phyloP scores from a whole-genome alignment of 2,888 invertebrate genomes.

The Nomada fabriciana region DNA sequence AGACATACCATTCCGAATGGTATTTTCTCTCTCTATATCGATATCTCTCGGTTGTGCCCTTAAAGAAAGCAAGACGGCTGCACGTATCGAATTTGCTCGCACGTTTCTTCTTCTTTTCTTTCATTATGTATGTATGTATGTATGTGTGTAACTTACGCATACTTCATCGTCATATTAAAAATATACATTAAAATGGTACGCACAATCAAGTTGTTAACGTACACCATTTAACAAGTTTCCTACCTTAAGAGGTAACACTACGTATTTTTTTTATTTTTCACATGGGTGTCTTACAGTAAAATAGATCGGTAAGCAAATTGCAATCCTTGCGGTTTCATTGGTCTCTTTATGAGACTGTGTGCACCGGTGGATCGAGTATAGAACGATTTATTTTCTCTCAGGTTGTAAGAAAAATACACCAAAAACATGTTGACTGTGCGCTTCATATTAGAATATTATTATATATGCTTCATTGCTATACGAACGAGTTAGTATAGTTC shows the following conservation, averaged over 20 bases:
- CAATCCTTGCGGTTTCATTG: conserved; percentile 48
- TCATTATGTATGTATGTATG: conserved; percentile 45
- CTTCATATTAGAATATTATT: background rate
- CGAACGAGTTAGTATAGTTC: background rate
- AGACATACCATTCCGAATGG: background rate
- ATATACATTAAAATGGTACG: conserved; percentile 80
- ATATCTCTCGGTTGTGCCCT: conserved; percentile 66
- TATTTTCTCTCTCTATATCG: background rate
- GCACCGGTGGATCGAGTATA: conserved; percentile 42
- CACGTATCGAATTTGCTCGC: conserved; percentile 27
- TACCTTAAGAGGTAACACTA: conserved; percentile 62
- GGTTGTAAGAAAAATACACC: background rate
- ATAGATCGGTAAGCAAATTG: conserved; percentile 71
- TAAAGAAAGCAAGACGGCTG: conserved; percentile 50
- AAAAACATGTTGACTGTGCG: background rate
- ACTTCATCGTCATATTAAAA: conserved; percentile 78
- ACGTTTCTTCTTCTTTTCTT: conserved; percentile 12
- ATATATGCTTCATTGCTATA: conserved; percentile 10
- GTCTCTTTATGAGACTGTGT: conserved; percentile 15
- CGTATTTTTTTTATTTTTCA: conserved; percentile 35
- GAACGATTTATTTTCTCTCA: conserved; percentile 21
- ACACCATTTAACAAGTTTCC: conserved; percentile 70
- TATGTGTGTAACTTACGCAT: conserved; percentile 72
- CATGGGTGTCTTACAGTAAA: conserved; percentile 62
- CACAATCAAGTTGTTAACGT: conserved; percentile 71